These are phyloP conservation scores for Calcarius ornatus DNA, from an alignment of 2,113 vertebrate genomes.

Conservation along the genomic window DNA sequence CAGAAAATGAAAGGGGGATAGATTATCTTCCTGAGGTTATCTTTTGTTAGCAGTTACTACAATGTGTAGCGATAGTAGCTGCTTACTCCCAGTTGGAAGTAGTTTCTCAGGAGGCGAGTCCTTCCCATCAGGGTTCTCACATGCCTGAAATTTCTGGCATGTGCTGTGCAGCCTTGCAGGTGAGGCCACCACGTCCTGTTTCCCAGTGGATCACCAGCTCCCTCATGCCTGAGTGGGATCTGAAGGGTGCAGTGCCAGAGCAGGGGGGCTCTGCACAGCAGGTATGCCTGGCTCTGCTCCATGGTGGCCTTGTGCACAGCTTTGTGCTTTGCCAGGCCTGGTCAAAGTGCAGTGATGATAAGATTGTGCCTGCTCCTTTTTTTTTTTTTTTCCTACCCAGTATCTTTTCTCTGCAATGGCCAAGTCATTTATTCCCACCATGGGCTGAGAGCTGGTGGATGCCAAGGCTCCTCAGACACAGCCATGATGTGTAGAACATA, in stretches of 20 bases:
- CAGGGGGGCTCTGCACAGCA: background rate
- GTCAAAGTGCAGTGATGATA: conserved; percentile 28
- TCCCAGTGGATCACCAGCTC: background rate
- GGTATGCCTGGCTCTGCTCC: conserved; percentile 3
- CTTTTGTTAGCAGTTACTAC: background rate
- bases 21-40: background rate
- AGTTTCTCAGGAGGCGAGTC: background rate
- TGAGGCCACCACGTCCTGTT: background rate
- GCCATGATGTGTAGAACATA: background rate
- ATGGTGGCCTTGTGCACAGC: background rate
- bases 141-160: background rate
- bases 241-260: background rate
- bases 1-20: background rate
- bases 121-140: background rate
- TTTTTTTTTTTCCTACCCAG: background rate
- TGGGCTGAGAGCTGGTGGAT: background rate
- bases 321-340: background rate
- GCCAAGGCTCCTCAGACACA: background rate
- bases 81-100: background rate
- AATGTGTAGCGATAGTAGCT: background rate
- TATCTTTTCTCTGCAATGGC: background rate
- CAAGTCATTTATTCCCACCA: background rate
- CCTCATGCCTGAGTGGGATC: background rate
- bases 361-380: background rate
- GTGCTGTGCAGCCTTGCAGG: background rate